phyloP scores from a whole-genome alignment of 2,888 invertebrate genomes.

The Vesta saturnalis region DNA sequence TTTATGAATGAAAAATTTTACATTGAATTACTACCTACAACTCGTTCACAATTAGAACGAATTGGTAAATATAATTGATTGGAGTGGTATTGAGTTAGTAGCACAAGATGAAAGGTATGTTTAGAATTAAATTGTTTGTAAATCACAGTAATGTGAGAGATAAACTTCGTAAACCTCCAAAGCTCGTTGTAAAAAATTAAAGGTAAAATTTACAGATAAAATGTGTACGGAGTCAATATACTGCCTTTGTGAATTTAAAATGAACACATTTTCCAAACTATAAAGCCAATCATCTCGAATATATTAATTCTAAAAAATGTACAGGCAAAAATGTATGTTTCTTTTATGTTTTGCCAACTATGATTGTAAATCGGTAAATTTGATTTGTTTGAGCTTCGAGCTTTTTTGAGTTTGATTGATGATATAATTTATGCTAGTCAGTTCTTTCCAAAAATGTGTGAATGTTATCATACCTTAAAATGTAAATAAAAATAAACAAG shows the following conservation, averaged over 20 bases:
- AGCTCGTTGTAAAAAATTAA: background rate
- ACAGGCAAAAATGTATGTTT: no score
- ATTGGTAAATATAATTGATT: no score
- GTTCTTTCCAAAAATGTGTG: conserved; percentile 21
- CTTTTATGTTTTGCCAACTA: no score
- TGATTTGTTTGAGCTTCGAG: background rate
- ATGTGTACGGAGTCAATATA: no score
- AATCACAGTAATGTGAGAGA: background rate
- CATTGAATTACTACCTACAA: no score
- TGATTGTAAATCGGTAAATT: background rate
- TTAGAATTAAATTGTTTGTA: conserved; percentile 1
- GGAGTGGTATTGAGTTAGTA: no score
- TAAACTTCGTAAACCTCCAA: background rate
- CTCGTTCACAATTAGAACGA: no score
- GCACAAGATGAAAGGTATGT: background rate
- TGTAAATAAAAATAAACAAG: conserved; percentile 20
- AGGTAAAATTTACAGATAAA: no score
- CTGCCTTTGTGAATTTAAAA: no score
- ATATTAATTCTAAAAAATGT: no score
- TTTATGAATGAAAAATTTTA: no score
- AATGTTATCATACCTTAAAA: conserved; percentile 19
- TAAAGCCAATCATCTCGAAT: background rate
- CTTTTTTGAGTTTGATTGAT: conserved; percentile 21
- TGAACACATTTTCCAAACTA: background rate
- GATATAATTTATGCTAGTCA: conserved; percentile 14